Conservation (phyloP, 2,888 invertebrate species). For the Xestoiulus laeticollis region DNA sequence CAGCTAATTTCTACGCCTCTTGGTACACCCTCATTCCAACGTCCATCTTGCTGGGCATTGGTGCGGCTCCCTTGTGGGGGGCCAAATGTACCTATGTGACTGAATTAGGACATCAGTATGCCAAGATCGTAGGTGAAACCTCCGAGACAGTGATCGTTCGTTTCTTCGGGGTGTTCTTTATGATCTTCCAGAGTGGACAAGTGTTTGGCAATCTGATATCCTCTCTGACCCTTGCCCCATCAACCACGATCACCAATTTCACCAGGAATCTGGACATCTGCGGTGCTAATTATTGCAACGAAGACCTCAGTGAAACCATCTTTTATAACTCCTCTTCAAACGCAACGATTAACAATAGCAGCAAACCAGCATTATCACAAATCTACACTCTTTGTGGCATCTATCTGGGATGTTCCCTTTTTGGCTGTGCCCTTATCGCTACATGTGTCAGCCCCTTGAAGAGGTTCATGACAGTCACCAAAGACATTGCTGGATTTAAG, state of each 20-base stretch:
- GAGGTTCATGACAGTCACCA: conserved; percentile 69
- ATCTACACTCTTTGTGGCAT: conserved; percentile 89
- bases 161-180: conserved; percentile 99
- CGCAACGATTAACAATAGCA: neutral
- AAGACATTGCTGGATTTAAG: conserved; percentile 75
- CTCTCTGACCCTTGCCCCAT: conserved; percentile 67
- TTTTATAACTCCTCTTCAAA: neutral
- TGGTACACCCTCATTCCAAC: conserved; percentile 69
- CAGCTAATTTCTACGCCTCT: conserved; percentile 89
- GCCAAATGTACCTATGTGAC: conserved; percentile 98
- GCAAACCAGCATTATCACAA: conserved; percentile 67
- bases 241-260: conserved; percentile 47
- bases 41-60: conserved; percentile 91
- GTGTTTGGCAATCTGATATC: conserved; percentile 96
- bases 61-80: conserved; percentile 98
- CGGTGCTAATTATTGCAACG: conserved; percentile 56
- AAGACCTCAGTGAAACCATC: conserved; percentile 31
- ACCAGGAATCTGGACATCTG: conserved; percentile 53
- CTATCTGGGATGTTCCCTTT: conserved; percentile 84
- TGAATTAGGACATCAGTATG: conserved; percentile 89
- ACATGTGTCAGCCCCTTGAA: conserved; percentile 89
- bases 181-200: conserved; percentile 96
- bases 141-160: conserved; percentile 90
- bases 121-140: conserved; percentile 70
- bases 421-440: conserved; percentile 86